Conservation (phyloP, 23 tunicate species). For the Phallusia fumigata region DNA sequence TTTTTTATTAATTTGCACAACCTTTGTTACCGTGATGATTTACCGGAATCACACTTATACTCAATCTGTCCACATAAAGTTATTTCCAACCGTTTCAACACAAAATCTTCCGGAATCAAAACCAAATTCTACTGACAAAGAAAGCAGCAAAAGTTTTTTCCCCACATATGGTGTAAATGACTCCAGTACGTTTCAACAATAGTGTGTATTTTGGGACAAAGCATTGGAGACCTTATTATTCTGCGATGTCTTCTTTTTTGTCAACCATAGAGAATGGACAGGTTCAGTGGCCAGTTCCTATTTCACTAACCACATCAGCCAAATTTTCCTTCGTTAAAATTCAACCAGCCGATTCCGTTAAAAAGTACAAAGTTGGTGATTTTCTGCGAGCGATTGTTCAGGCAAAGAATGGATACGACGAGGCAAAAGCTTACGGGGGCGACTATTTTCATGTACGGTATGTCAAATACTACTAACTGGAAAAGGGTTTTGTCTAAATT, state of each 20-base stretch:
- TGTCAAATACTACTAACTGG: background rate
- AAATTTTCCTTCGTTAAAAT: background rate
- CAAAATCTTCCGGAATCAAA: too few relatives aligned
- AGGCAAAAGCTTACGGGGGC: background rate
- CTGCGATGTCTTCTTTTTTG: background rate
- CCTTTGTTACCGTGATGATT: too few relatives aligned
- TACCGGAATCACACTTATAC: too few relatives aligned
- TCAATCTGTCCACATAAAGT: too few relatives aligned
- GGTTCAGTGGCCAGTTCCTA: background rate
- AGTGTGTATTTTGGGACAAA: background rate
- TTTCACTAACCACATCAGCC: background rate
- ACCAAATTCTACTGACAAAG: too few relatives aligned
- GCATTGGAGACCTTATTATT: background rate
- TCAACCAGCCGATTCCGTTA: background rate
- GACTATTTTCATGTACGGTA: background rate
- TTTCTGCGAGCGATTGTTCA: background rate
- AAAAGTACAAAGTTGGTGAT: background rate
- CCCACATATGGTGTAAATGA: too few relatives aligned
- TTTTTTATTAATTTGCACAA: too few relatives aligned
- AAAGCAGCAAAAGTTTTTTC: too few relatives aligned
- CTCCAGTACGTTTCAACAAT: too few relatives aligned
- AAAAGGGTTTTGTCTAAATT: too few relatives aligned
- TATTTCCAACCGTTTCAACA: too few relatives aligned
- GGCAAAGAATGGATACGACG: background rate
- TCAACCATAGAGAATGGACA: background rate